phyloP scores from a whole-genome alignment of 37 sponge, comb jelly and placozoan species.

The Ephydatia muelleri region DNA sequence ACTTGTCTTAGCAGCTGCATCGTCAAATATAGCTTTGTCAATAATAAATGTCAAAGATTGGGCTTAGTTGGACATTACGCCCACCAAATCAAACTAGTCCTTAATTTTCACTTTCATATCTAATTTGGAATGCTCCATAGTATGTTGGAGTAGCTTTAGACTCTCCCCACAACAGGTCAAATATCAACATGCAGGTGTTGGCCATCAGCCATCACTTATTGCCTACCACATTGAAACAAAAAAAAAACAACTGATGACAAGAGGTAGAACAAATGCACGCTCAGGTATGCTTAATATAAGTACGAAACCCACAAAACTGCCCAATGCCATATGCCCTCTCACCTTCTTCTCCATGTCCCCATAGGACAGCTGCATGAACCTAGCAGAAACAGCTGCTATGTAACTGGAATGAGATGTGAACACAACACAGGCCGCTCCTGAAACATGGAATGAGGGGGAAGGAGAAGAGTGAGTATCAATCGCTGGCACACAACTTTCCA shows the following conservation, averaged over 20 bases:
- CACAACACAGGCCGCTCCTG: constrained; percentile 94
- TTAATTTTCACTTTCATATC: too few relatives aligned
- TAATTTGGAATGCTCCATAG: too few relatives aligned
- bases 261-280: too few relatives aligned
- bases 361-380: constrained; percentile 90
- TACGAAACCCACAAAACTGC: not conserved
- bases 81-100: too few relatives aligned
- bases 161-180: too few relatives aligned
- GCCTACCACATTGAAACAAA: too few relatives aligned
- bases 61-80: too few relatives aligned
- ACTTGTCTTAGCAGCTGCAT: not conserved
- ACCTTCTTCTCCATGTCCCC: constrained; percentile 93
- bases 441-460: not conserved
- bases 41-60: too few relatives aligned
- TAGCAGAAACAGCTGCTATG: constrained; percentile 89
- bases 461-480: not conserved
- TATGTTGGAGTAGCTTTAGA: too few relatives aligned
- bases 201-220: too few relatives aligned
- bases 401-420: constrained; percentile 84
- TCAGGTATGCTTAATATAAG: not conserved
- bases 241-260: too few relatives aligned
- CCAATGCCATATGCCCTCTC: not conserved
- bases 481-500: not conserved
- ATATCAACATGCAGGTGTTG: too few relatives aligned
- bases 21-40: not conserved